Conservation (phyloP, 2,888 invertebrate species). For the Agriotes lineatus region DNA sequence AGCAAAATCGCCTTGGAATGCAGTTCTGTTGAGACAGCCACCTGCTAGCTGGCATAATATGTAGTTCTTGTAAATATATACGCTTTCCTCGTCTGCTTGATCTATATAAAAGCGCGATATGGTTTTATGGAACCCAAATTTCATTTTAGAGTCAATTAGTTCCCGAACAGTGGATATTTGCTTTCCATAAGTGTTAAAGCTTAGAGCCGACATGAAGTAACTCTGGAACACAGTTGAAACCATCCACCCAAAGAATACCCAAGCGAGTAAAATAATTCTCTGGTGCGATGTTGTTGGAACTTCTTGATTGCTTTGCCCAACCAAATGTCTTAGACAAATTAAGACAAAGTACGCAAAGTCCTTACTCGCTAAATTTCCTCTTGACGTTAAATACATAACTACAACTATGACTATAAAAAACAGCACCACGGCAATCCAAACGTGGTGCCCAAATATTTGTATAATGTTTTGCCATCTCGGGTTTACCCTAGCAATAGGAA, state of each 20-base stretch:
- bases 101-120: not conserved
- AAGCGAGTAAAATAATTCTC: not conserved
- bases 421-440: slow-evolving; percentile 5
- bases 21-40: not conserved
- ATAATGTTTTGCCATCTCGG: slow-evolving; percentile 22
- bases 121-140: not conserved
- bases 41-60: not conserved
- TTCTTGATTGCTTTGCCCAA: not conserved
- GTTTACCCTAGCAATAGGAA: slow-evolving; percentile 15
- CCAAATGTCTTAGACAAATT: not conserved
- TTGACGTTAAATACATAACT: not conserved
- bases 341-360: not conserved
- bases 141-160: not conserved
- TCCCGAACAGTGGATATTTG: not conserved
- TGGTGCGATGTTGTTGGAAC: not conserved
- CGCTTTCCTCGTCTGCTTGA: not conserved
- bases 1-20: slow-evolving; percentile 23
- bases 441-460: slow-evolving; percentile 3
- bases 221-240: not conserved
- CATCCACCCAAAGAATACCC: not conserved
- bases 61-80: slow-evolving; percentile 4
- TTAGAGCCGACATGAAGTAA: not conserved
- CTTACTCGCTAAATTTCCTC: not conserved
- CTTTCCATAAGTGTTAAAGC: not conserved
- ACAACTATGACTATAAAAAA: not conserved